These are phyloP conservation scores for Spea bombifrons DNA, from an alignment of 2,113 vertebrate species.

Conservation along the genomic window DNA sequence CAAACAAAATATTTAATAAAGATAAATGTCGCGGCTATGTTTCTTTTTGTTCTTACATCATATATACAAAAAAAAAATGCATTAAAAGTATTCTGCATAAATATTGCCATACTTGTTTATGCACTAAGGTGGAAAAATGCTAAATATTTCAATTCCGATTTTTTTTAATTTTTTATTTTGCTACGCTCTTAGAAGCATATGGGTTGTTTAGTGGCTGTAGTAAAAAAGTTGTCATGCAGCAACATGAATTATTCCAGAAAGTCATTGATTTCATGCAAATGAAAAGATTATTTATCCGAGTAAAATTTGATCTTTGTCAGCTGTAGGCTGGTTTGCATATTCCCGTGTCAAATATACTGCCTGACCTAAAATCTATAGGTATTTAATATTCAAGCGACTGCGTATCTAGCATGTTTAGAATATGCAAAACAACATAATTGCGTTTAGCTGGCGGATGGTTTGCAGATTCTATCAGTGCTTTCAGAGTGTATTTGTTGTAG, in stretches of 20 bases:
- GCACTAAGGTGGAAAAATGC: slow-evolving; percentile 49
- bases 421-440: slow-evolving; percentile 35
- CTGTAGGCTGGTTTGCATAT: slow-evolving; percentile 45
- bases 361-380: slow-evolving; percentile 39
- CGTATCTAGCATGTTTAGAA: slow-evolving; percentile 17
- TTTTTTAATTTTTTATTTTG: slow-evolving; percentile 40
- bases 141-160: slow-evolving; percentile 52
- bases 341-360: slow-evolving; percentile 41
- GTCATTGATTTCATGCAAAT: slow-evolving; percentile 56
- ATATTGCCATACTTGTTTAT: slow-evolving; percentile 56
- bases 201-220: slow-evolving; percentile 47
- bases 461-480: neutral
- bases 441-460: neutral
- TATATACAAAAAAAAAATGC: slow-evolving; percentile 49
- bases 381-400: slow-evolving; percentile 28
- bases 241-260: slow-evolving; percentile 50
- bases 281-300: slow-evolving; percentile 46
- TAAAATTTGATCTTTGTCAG: slow-evolving; percentile 50
- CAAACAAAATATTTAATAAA: slow-evolving; percentile 56
- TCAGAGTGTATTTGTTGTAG: neutral
- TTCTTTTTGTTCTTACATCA: slow-evolving; percentile 51
- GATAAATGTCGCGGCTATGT: slow-evolving; percentile 54
- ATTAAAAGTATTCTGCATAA: slow-evolving; percentile 57
- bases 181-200: slow-evolving; percentile 48
- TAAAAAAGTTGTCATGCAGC: slow-evolving; percentile 50